A percentile compares a stretch with the other conserved stretches of the same genome.
Evolutionary conservation across 2,888 invertebrate species (phyloP).

Genomic region (Parascotia fuliginaria): DNA sequence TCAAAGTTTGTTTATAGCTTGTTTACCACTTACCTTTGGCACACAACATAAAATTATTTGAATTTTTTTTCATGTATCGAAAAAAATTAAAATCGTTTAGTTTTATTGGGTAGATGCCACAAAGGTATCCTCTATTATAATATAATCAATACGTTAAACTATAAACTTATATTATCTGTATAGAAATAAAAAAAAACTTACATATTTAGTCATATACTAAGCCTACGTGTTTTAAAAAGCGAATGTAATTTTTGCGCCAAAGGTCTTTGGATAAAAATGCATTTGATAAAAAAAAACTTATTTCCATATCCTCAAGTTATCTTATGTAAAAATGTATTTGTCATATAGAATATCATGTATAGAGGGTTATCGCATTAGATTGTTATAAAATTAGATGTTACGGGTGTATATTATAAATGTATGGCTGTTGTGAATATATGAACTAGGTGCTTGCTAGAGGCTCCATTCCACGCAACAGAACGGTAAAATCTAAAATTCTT

Average conservation of each 20-base stretch:
- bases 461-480: conserved; percentile 19
- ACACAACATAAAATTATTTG: conserved; percentile 57
- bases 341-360: conserved; percentile 55
- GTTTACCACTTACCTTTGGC: conserved; percentile 43
- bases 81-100: conserved; percentile 31
- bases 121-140: conserved; percentile 28
- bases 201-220: conserved; percentile 47
- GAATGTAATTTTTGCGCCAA: conserved; percentile 28
- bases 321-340: conserved; percentile 55
- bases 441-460: conserved; percentile 61
- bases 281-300: conserved; percentile 34
- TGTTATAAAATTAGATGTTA: conserved; percentile 72
- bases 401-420: conserved; percentile 67
- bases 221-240: conserved; percentile 35
- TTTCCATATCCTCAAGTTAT: conserved; percentile 50
- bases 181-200: conserved; percentile 48
- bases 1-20: conserved; percentile 36
- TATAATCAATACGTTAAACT: conserved; percentile 31
- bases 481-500: background rate
- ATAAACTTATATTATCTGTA: conserved; percentile 45
- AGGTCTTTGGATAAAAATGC: conserved; percentile 30
- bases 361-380: conserved; percentile 69
- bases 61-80: conserved; percentile 21
- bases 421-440: conserved; percentile 64
- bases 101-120: conserved; percentile 31